Conservation (phyloP, 2,888 invertebrate species). For the Zygothrica quintamaculata region DNA sequence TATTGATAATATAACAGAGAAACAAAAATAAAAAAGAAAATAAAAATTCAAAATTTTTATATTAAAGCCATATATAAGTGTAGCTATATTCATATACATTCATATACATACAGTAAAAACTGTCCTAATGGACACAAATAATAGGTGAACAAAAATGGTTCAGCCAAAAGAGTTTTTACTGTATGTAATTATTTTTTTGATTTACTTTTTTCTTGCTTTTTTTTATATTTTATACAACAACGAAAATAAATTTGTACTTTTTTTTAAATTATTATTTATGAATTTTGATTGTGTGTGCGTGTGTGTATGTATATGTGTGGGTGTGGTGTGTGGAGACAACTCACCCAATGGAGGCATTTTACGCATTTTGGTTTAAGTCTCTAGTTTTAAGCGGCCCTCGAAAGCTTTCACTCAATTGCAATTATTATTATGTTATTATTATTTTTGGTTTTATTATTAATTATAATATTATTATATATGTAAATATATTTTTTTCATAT, state of each 20-base stretch:
- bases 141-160: too few relatives aligned
- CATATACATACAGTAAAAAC: not conserved
- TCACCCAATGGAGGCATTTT: constrained; percentile 79
- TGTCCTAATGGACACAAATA: too few relatives aligned
- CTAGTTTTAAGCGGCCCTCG: constrained; percentile 77
- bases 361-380: constrained; percentile 69
- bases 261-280: constrained; percentile 15
- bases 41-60: not conserved
- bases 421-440: constrained; percentile 38
- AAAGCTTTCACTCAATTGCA: constrained; percentile 78
- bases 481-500: constrained; percentile 48
- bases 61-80: too few relatives aligned
- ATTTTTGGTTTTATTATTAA: constrained; percentile 30
- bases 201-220: too few relatives aligned
- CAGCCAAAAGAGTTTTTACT: too few relatives aligned
- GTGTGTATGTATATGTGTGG: too few relatives aligned
- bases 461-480: constrained; percentile 48
- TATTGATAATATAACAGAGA: constrained; percentile 1
- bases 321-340: constrained; percentile 62
- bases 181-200: too few relatives aligned
- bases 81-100: too few relatives aligned
- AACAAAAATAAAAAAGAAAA: too few relatives aligned
- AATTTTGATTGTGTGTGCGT: too few relatives aligned
- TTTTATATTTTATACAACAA: constrained; percentile 39
- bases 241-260: too few relatives aligned